Base-by-base conservation (phyloP, 2,113 vertebrate genomes). In the Corydoras sp. region DNA sequence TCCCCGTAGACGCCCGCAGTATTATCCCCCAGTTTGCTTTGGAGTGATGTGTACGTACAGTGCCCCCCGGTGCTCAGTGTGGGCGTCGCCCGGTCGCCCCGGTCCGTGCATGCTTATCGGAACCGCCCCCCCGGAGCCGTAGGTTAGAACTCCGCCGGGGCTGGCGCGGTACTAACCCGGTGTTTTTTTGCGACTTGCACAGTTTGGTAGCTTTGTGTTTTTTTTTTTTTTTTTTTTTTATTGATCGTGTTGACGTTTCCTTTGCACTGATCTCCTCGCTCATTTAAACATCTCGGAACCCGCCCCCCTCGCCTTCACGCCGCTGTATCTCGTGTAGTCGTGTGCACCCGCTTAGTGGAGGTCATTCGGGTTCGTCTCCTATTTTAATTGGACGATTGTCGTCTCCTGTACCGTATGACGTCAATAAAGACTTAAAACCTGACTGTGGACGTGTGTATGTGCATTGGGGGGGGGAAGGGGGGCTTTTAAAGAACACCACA, bases 131-230 rank as follows among this genome's bases (percentile, higher is more conserved):
- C 58, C 48, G 51, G 48, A n/a, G 55, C 63, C 30, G 71, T 49
- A 29, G 50, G n/a, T 65, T 64, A 61, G 56, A 71, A 74, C 49
- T 58, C 29, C 75, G 62, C 30, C 48, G 71, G 4, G 2, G 35
- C 18, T 53, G 35, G 11, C 10, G 65, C 55, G 68, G 71, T 74
- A 51, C 62, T 80, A 72, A 79, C 10, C 3, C 51, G 35, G 35
- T 67, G 2, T 24, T 18, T 35, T 71, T 70, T 77, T 76, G 80
- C 73, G 72, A 59, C 54, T 75, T 77, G 76, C 74, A 78, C 69
- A 71, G 62, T 5, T 72, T 76, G 50, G 51, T 56, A 43, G 4
- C 35, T 8, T 43, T 24, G 18, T 24, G 18, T 24, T 24, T 24
- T 4, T 29, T 49, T 35, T 24, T 24, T 24, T 24, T 4, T 29